Percentiles rank a stretch among this genome's conserved stretches.
These are phyloP conservation scores for Agrypnia vestita DNA, from an alignment of 1,140 invertebrate species.

Conservation along the genomic window DNA sequence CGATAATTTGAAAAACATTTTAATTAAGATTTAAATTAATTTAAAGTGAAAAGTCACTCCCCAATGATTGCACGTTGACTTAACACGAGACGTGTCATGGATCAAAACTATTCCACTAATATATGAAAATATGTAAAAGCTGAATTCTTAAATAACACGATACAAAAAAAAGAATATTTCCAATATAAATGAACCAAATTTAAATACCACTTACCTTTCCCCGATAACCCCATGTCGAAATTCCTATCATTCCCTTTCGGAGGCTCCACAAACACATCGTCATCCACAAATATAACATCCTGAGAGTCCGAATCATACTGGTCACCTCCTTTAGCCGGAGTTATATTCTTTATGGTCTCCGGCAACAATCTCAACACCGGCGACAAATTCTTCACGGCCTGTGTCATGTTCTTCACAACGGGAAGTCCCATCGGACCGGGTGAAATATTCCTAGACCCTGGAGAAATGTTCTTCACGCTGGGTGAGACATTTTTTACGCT, in stretches of 20 bases:
- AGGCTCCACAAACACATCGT: conserved; percentile 56
- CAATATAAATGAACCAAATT: background rate
- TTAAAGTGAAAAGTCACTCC: no score
- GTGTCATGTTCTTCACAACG: background rate
- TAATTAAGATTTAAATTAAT: no score
- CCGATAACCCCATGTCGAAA: conserved; percentile 55
- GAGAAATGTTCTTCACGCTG: conserved; percentile 33
- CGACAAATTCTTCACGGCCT: conserved; percentile 48
- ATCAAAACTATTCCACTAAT: no score
- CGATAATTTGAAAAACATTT: no score
- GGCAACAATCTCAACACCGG: conserved; percentile 61
- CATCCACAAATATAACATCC: conserved; percentile 71
- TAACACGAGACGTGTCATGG: no score
- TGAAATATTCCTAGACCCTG: conserved; percentile 6
- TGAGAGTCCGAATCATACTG: conserved; percentile 70
- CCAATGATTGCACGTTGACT: no score
- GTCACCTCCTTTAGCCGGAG: conserved; percentile 45
- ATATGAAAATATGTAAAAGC: no score
- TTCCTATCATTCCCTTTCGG: conserved; percentile 61
- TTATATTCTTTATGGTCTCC: conserved; percentile 64
- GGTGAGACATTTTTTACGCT: conserved; percentile 36
- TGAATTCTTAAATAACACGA: no score
- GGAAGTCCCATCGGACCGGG: conserved; percentile 16
- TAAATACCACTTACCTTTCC: conserved; percentile 50
- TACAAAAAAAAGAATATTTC: background rate